A percentile compares a stretch with the other conserved stretches of the same genome.
phyloP scores from a whole-genome alignment of 2,797 vertebrate genomes.

The Chelon auratus region DNA sequence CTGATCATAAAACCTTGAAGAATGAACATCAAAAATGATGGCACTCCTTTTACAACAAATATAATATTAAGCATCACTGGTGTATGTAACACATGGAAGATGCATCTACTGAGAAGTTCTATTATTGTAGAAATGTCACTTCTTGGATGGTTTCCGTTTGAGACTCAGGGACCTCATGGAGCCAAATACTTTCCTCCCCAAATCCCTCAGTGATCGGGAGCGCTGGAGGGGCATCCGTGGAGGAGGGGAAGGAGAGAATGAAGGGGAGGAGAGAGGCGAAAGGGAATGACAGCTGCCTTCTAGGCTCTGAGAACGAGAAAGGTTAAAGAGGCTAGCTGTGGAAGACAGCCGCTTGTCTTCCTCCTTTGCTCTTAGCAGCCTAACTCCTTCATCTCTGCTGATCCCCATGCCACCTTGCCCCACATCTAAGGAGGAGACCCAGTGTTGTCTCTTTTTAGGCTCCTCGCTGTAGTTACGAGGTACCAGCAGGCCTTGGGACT shows the following conservation, averaged over 20 bases:
- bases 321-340: constrained; percentile 85
- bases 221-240: constrained; percentile 79
- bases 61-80: constrained; percentile 50
- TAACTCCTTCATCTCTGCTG: constrained; percentile 64
- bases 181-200: constrained; percentile 86
- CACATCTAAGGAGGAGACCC: constrained; percentile 88
- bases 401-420: constrained; percentile 66
- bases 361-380: constrained; percentile 67
- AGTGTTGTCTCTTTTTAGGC: constrained; percentile 74
- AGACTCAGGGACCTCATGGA: constrained; percentile 87
- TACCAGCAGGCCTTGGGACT: constrained; percentile 85
- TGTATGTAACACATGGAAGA: constrained; percentile 39
- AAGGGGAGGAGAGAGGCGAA: constrained; percentile 84
- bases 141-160: constrained; percentile 83
- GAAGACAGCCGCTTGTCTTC: constrained; percentile 84
- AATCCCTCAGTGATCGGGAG: constrained; percentile 87
- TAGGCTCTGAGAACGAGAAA: constrained; percentile 84
- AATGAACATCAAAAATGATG: constrained; percentile 35
- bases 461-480: constrained; percentile 72
- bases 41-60: constrained; percentile 50
- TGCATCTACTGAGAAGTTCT: constrained; percentile 26
- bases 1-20: constrained; percentile 29
- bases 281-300: constrained; percentile 84
- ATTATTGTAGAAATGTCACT: constrained; percentile 74
- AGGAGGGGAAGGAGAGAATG: constrained; percentile 84